Evolutionary conservation across 2,113 vertebrate genomes (phyloP), one percentile per base, ranked within the genome.

Genomic region (Tylochromis polylepis): DNA sequence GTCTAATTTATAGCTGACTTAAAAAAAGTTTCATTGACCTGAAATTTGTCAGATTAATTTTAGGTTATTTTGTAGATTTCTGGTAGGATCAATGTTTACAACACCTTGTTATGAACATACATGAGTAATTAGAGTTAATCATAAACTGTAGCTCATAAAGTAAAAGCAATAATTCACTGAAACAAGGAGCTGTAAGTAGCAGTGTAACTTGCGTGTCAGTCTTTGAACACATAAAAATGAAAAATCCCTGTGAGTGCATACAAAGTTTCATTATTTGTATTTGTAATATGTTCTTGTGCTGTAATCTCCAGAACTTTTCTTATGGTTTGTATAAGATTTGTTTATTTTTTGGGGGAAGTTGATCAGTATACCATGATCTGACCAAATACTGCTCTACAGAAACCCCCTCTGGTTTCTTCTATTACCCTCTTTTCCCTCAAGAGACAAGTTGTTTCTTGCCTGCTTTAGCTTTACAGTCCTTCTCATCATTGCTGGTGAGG

Each of bases 371-470:
- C 24, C 3, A 29, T 41, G 36, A 12, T 62, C n/a, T 72, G 15
- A 12, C 5, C 27, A 15, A 82, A 27, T 38, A 22, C 22, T 38
- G 22, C 11, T 57, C 55, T 56, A 15, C 82, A n/a, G 31, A 38
- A 36, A 6, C 2, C 38, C 15, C 16, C 16, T 72, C 11, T 60
- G 1, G 18, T 80, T 70, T 77, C 49, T 27, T 65, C 65, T 59
- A 20, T 14, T 34, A 72, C 51, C 60, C 81, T 20, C n/a, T 84
- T 27, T 20, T 8, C 46, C 27, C 4, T 75, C 18, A 9, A 3
- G 75, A 87, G 80, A 56, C 93, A 20, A 89, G 94, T 89, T 82
- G 79, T 88, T 20, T 87, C 95, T 93, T 22, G 92, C n/a, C 87
- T 87, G 84, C 72, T 59, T 53, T 9, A 2, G 53, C 92, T 92